Evolutionary conservation across 2,113 vertebrate genomes (phyloP).

Genomic region (Martes martes): DNA sequence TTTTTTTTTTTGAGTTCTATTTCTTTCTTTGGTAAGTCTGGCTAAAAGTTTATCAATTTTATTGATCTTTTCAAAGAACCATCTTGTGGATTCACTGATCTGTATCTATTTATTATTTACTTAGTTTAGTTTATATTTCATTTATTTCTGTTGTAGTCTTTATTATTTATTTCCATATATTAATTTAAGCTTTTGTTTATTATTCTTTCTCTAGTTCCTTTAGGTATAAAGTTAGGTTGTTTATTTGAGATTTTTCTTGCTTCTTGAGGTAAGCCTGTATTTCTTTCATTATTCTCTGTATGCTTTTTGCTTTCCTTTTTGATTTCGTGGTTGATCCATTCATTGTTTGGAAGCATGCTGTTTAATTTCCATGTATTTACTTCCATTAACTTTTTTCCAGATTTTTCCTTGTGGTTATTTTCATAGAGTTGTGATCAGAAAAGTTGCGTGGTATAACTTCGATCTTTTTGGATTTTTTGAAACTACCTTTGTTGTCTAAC

Average conservation of each 20-base stretch:
- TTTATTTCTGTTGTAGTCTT: background rate
- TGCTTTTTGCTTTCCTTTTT: background rate
- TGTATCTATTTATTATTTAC: background rate
- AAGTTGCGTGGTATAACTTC: background rate
- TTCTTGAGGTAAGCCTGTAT: background rate
- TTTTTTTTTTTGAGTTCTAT: background rate
- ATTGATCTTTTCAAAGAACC: background rate
- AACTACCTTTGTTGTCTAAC: background rate
- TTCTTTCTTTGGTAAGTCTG: background rate
- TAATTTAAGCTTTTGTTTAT: background rate
- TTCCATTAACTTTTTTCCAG: background rate
- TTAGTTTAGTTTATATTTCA: background rate
- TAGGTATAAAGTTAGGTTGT: background rate
- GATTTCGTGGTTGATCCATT: background rate
- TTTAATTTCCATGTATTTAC: background rate
- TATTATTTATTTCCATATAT: background rate
- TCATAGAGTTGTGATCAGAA: background rate
- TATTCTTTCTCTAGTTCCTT: background rate
- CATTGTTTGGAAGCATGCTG: background rate
- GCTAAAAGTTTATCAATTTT: background rate
- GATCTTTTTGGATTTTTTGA: background rate
- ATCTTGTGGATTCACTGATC: background rate
- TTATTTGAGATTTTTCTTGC: background rate
- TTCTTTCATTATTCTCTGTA: background rate
- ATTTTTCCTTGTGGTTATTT: background rate